These are phyloP conservation scores for Montipora capricornis DNA, from an alignment of 64 coral and sea anemone species.

Conservation along the genomic window DNA sequence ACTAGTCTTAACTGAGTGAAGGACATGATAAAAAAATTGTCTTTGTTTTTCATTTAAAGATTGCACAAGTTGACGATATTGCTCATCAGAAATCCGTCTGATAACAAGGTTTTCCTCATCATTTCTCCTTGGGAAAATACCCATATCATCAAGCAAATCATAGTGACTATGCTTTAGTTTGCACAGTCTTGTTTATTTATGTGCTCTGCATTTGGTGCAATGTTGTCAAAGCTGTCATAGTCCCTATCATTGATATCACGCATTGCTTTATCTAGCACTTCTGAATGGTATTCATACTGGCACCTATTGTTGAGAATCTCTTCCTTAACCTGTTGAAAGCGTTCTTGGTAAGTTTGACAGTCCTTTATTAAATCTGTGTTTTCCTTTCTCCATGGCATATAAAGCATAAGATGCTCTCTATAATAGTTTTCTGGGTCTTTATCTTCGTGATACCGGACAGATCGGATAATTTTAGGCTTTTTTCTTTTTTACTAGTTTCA, in stretches of 20 bases:
- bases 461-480: conserved; percentile 65
- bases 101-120: too few relatives aligned
- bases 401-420: conserved; percentile 81
- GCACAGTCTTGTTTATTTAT: too few relatives aligned
- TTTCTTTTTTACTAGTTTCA: conserved; percentile 58
- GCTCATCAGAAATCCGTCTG: too few relatives aligned
- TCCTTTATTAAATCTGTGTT: conserved; percentile 36
- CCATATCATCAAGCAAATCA: too few relatives aligned
- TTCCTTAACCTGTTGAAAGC: conserved; percentile 27
- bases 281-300: conserved; percentile 45
- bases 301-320: background rate
- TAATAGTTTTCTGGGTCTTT: conserved; percentile 83
- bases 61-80: too few relatives aligned
- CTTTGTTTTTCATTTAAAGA: too few relatives aligned
- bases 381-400: conserved; percentile 59
- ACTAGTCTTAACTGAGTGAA: too few relatives aligned
- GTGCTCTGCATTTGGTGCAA: too few relatives aligned
- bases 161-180: background rate
- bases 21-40: too few relatives aligned
- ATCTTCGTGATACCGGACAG: conserved; percentile 66
- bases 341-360: conserved; percentile 50
- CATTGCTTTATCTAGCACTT: conserved; percentile 50
- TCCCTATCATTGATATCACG: too few relatives aligned
- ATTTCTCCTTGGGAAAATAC: too few relatives aligned
- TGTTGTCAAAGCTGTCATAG: too few relatives aligned